Percentiles rank a stretch among this genome's conserved stretches.
Evolutionary conservation across 37 sponge, comb jelly and placozoan genomes (phyloP).

Genomic region (Sycon ciliatum): DNA sequence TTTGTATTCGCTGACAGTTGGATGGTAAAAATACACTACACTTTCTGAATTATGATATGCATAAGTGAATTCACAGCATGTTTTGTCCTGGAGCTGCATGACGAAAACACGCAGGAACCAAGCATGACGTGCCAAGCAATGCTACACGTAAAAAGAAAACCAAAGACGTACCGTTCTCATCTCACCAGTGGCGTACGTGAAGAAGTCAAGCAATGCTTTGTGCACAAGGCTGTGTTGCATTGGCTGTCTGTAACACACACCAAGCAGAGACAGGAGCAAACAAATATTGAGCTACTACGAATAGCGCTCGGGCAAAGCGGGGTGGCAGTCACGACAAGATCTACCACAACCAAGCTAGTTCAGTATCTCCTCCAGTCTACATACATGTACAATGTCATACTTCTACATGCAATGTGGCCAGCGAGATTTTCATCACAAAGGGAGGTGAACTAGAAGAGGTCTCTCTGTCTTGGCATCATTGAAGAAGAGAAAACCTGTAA

Average conservation of each 20-base stretch:
- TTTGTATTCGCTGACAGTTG: too few species aligned
- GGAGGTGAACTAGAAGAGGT: too few species aligned
- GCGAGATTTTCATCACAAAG: too few species aligned
- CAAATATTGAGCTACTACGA: too few species aligned
- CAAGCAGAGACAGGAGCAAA: not conserved
- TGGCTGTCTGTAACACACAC: constrained; percentile 12
- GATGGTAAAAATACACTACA: too few species aligned
- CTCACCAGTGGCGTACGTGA: constrained; percentile 37
- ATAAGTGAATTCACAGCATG: not conserved
- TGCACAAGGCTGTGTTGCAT: constrained; percentile 80
- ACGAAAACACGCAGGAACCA: not conserved
- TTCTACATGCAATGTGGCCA: too few species aligned
- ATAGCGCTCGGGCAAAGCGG: too few species aligned
- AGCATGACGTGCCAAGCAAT: not conserved
- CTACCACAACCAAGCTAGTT: too few species aligned
- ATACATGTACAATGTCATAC: too few species aligned
- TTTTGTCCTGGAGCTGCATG: not conserved
- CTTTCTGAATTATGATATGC: too few species aligned
- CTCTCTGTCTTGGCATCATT: not conserved
- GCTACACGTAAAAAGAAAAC: not conserved
- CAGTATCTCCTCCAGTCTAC: too few species aligned
- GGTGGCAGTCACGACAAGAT: too few species aligned
- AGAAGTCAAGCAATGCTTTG: constrained; percentile 61
- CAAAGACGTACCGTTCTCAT: constrained; percentile 42
- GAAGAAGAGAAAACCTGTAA: not conserved